Conservation (phyloP, 2,113 vertebrate species). For the Psilopogon haemacephalus region DNA sequence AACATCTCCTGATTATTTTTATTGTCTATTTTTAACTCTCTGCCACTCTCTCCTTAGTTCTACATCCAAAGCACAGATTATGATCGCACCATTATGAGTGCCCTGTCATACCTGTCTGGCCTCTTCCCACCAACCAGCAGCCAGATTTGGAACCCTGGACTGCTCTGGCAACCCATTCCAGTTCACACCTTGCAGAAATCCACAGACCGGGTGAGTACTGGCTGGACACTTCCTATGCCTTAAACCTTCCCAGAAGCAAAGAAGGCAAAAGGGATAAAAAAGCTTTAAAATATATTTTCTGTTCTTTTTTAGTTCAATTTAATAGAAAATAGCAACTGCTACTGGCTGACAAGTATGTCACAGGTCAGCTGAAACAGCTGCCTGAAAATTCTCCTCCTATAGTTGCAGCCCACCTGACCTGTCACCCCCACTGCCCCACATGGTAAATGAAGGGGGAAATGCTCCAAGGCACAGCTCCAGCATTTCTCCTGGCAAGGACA, state of each 20-base stretch:
- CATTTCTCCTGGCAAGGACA: neutral
- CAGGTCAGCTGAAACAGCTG: neutral
- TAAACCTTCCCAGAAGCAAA: neutral
- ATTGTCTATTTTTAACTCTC: neutral
- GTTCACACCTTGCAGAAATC: slow-evolving; percentile 82
- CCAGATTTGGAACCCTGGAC: slow-evolving; percentile 75
- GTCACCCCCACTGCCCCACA: neutral
- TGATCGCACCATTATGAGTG: slow-evolving; percentile 93
- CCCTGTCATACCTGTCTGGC: slow-evolving; percentile 84
- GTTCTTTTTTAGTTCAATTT: neutral
- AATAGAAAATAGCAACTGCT: neutral
- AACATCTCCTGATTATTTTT: neutral
- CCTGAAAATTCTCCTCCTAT: neutral
- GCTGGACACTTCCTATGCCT: neutral
- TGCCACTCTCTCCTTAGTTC: slow-evolving; percentile 72
- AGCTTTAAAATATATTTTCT: neutral
- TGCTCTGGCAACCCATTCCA: slow-evolving; percentile 88
- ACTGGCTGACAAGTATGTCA: neutral
- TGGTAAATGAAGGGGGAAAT: too few species aligned
- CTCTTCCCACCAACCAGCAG: slow-evolving; percentile 81
- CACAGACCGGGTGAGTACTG: slow-evolving; percentile 79
- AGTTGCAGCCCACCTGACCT: neutral
- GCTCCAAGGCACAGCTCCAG: neutral
- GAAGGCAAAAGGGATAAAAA: neutral
- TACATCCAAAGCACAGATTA: slow-evolving; percentile 88